Conservation (phyloP, 2,797 vertebrate species). For the Heterohyrax brucei region DNA sequence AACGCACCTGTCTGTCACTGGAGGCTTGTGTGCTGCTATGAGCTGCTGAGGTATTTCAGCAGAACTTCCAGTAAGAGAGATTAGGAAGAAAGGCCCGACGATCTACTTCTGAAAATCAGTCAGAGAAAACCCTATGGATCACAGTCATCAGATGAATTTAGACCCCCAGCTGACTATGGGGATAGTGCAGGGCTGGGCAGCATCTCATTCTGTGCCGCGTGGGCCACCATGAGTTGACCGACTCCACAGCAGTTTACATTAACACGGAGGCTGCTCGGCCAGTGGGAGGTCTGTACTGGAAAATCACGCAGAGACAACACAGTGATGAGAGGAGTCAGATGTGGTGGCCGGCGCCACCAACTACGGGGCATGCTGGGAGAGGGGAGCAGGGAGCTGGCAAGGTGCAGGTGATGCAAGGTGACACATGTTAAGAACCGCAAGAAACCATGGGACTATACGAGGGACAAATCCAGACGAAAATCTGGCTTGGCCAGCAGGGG, state of each 20-base stretch:
- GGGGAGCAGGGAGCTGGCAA: not conserved
- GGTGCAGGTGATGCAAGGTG: not conserved
- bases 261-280: not conserved
- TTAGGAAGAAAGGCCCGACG: not conserved
- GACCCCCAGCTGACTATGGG: not conserved
- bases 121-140: not conserved
- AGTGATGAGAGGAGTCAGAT: not conserved
- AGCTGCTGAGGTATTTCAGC: not conserved
- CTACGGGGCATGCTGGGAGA: constrained; percentile 32
- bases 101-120: not conserved
- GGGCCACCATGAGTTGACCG: not conserved
- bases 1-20: not conserved
- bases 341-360: not conserved
- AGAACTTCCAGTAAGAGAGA: not conserved
- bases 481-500: not conserved
- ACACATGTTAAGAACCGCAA: not conserved
- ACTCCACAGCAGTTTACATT: not conserved
- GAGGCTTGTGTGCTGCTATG: not conserved
- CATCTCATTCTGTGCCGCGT: not conserved
- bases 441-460: not conserved
- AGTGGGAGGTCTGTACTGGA: fast-evolving
- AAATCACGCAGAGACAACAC: not conserved
- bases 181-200: not conserved
- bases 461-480: too few species aligned
- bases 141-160: not conserved